Percentiles rank a stretch among this genome's conserved stretches.
Conservation (phyloP, 2,888 invertebrate species). For the Merodon equestris region DNA sequence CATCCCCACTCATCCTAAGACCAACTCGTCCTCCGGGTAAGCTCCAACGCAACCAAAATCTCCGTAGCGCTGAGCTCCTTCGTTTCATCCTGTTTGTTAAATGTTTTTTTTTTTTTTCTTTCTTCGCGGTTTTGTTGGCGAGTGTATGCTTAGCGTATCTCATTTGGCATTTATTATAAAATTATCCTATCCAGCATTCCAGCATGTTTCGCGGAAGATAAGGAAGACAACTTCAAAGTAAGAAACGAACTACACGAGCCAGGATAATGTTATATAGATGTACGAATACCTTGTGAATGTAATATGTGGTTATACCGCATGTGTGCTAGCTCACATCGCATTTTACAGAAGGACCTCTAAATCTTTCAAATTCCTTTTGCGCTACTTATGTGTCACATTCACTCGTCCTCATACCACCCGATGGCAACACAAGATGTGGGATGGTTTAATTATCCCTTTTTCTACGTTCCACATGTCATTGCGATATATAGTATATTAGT, state of each 20-base stretch:
- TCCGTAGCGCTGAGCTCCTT: background rate
- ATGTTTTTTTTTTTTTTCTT: no score
- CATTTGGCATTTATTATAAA: slow-evolving; percentile 60
- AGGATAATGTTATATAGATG: background rate
- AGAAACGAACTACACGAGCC: slow-evolving; percentile 51
- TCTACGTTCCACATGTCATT: slow-evolving; percentile 62
- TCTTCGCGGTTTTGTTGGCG: slow-evolving; percentile 24
- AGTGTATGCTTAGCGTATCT: slow-evolving; percentile 62
- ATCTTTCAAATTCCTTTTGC: slow-evolving; percentile 57
- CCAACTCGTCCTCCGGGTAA: slow-evolving; percentile 27
- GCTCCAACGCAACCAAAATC: slow-evolving; percentile 19
- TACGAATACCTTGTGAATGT: slow-evolving; percentile 24
- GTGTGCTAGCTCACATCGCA: background rate
- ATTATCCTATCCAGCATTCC: slow-evolving; percentile 67
- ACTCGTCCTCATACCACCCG: slow-evolving; percentile 45
- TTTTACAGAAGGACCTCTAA: slow-evolving; percentile 49
- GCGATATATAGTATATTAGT: slow-evolving; percentile 6
- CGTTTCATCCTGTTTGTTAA: background rate
- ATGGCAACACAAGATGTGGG: slow-evolving; percentile 58
- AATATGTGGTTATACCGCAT: background rate
- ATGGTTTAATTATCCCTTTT: slow-evolving; percentile 67
- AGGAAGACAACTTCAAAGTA: slow-evolving; percentile 62
- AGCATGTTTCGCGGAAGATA: slow-evolving; percentile 67
- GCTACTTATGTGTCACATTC: slow-evolving; percentile 54
- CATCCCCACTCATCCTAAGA: slow-evolving; percentile 4